Percentiles rank a stretch among this genome's conserved stretches.
Evolutionary conservation across 1,140 invertebrate species (phyloP).

Genomic region (Cotesia typhae): DNA sequence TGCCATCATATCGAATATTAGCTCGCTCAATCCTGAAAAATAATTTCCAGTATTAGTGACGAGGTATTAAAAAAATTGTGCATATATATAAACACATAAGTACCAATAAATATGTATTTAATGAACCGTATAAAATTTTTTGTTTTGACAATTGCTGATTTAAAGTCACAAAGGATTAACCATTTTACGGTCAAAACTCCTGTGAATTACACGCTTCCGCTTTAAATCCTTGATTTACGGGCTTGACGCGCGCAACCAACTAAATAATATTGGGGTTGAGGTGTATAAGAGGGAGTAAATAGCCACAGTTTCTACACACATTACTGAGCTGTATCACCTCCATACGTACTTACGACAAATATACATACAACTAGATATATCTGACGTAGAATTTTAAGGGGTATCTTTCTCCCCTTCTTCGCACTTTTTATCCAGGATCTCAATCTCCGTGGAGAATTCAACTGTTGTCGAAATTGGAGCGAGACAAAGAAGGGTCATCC

Average conservation of each 20-base stretch:
- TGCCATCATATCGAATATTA: too few relatives aligned
- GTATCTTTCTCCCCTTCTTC: background rate
- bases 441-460: conserved; percentile 62
- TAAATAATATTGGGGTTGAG: conserved; percentile 31
- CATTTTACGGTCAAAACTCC: conserved; percentile 64
- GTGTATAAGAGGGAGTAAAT: conserved; percentile 24
- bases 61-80: background rate
- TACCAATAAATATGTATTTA: conserved; percentile 30
- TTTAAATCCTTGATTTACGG: conserved; percentile 64
- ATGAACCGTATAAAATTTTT: conserved; percentile 57
- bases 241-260: conserved; percentile 37
- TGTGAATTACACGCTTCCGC: conserved; percentile 59
- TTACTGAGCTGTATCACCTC: background rate
- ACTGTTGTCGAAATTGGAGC: conserved; percentile 42
- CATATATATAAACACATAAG: conserved; percentile 24
- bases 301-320: background rate
- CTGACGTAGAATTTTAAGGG: background rate
- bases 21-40: background rate
- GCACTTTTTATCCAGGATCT: conserved; percentile 41
- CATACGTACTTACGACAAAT: background rate
- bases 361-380: background rate
- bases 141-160: conserved; percentile 61
- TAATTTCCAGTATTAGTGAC: background rate
- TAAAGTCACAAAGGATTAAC: conserved; percentile 52
- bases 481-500: conserved; percentile 40